Evolutionary conservation across 2,797 vertebrate species (phyloP).

Genomic region (Aulostomus chinensis): DNA sequence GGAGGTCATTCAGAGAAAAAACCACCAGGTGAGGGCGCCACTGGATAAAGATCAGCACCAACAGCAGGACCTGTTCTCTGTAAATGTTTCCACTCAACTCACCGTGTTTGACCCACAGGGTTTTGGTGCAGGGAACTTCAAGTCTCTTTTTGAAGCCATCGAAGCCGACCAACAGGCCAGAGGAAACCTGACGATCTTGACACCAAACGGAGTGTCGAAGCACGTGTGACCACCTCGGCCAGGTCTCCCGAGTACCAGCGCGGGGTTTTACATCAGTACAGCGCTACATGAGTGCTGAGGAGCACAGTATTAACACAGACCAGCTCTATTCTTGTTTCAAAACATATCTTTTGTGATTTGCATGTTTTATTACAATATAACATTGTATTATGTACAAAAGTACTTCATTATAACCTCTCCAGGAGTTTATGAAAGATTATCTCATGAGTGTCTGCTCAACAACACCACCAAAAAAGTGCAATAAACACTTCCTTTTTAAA

Average conservation of each 20-base stretch:
- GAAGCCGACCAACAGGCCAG: slow-evolving; percentile 89
- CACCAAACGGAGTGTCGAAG: slow-evolving; percentile 76
- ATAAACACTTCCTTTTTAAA: slow-evolving; percentile 3
- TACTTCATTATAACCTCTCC: slow-evolving; percentile 9
- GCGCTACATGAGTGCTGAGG: not conserved
- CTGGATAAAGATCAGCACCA: not conserved
- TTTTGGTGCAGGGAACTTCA: slow-evolving; percentile 97
- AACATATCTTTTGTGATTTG: slow-evolving; percentile 14
- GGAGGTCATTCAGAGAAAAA: slow-evolving; percentile 95
- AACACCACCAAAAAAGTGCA: too few relatives aligned
- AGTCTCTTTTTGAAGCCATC: slow-evolving; percentile 94
- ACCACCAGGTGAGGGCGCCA: slow-evolving; percentile 86
- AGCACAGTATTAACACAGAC: too few relatives aligned
- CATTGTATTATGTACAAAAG: slow-evolving; percentile 2
- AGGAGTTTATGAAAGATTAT: not conserved
- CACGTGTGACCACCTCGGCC: slow-evolving; percentile 56
- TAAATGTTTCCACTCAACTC: not conserved
- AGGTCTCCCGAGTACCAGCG: too few relatives aligned
- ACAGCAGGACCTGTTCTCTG: too few relatives aligned
- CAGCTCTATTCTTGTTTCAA: too few relatives aligned
- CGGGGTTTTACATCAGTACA: not conserved
- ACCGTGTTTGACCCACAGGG: slow-evolving; percentile 77
- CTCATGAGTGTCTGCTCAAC: too few relatives aligned
- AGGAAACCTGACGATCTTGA: slow-evolving; percentile 90
- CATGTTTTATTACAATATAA: slow-evolving; percentile 30